A percentile compares a stretch with the other conserved stretches of the same genome.
Evolutionary conservation across 2,113 vertebrate species (phyloP).

Genomic region (Scortum barcoo): DNA sequence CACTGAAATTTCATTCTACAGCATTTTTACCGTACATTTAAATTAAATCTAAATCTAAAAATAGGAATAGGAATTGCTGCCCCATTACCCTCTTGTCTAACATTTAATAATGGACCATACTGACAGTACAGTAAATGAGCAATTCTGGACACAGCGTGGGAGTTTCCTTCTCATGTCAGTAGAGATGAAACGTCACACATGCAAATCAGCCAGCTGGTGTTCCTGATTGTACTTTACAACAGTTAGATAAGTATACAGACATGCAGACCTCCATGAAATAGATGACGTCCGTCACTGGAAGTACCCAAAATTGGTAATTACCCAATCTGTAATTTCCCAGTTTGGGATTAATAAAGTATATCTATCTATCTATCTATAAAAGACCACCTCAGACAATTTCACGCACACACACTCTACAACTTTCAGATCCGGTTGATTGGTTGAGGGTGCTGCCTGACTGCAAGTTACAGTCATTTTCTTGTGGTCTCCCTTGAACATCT

Average conservation of each 20-base stretch:
- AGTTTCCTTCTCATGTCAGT: neutral
- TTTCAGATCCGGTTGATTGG: neutral
- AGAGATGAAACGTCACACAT: neutral
- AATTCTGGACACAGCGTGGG: neutral
- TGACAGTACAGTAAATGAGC: neutral
- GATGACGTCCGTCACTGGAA: neutral
- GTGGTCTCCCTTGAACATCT: constrained; percentile 44
- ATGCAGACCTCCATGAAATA: neutral
- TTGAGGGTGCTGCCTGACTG: neutral
- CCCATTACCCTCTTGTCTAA: neutral
- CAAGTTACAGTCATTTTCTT: constrained; percentile 6
- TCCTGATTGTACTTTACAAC: neutral
- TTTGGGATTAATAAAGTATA: too few species aligned
- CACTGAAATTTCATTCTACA: too few species aligned
- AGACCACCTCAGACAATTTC: too few species aligned
- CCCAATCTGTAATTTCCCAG: too few species aligned
- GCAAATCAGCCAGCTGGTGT: neutral
- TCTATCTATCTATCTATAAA: too few species aligned
- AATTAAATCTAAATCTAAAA: too few species aligned
- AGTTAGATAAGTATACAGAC: neutral
- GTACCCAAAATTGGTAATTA: too few species aligned
- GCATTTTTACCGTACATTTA: too few species aligned
- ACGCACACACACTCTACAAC: neutral
- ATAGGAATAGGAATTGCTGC: too few species aligned
- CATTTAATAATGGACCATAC: too few species aligned